Evolutionary conservation across 1,140 invertebrate species (phyloP).

Genomic region (Ephestia elutella): DNA sequence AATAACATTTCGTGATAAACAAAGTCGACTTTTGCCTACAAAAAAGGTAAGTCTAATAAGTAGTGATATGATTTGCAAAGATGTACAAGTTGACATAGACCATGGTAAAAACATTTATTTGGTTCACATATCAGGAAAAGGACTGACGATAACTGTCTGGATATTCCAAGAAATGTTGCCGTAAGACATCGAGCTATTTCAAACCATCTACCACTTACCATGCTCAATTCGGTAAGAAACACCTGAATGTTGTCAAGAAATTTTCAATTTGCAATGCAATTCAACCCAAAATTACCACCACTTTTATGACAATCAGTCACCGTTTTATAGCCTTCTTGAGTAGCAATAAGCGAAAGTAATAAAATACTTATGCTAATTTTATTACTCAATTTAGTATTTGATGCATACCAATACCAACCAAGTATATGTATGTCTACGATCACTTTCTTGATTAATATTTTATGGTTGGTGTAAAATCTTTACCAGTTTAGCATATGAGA

Average conservation of each 20-base stretch:
- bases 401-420: neutral
- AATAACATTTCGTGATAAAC: no score
- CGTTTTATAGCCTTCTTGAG: neutral
- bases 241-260: neutral
- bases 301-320: conserved; percentile 1
- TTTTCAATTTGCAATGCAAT: neutral
- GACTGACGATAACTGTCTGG: no score
- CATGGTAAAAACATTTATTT: no score
- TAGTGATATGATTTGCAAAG: no score
- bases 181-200: no score
- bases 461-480: neutral
- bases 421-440: neutral
- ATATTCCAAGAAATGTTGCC: no score
- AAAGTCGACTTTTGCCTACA: no score
- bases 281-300: neutral
- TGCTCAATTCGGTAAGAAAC: neutral
- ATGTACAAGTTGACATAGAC: no score
- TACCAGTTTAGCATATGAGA: neutral
- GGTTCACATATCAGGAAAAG: no score
- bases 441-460: neutral
- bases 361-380: conserved; percentile 1
- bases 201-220: neutral
- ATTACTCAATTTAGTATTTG: neutral
- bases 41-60: no score
- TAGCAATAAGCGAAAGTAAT: conserved; percentile 1